Conservation (phyloP, 2,113 vertebrate species). For the Ploceus nigricollis region DNA sequence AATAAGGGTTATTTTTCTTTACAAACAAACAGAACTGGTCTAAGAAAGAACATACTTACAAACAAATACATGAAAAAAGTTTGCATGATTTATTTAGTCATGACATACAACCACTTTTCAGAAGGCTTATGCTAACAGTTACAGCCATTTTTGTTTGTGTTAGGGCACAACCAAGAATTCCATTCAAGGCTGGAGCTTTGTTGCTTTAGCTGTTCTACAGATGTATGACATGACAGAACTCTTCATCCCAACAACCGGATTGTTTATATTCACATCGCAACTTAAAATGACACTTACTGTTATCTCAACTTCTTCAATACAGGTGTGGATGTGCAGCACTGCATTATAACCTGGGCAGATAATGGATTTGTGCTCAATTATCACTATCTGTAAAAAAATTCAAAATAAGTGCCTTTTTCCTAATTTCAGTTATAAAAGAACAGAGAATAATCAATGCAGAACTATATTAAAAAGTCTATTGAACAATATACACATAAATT, state of each 20-base stretch:
- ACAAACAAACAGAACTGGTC: neutral
- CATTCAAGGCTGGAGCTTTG: neutral
- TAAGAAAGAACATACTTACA: neutral
- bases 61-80: neutral
- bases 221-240: neutral
- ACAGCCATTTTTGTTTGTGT: neutral
- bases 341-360: slow-evolving; percentile 99
- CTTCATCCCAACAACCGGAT: neutral
- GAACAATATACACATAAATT: neutral
- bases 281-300: slow-evolving; percentile 80
- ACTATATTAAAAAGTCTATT: neutral
- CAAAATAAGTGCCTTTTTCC: neutral
- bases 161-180: neutral
- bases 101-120: neutral
- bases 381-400: slow-evolving; percentile 88
- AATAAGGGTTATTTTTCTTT: neutral
- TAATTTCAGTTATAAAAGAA: neutral
- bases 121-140: neutral
- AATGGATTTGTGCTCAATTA: slow-evolving; percentile 99
- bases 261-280: neutral
- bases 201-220: neutral
- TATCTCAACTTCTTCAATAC: slow-evolving; percentile 99
- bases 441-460: neutral
- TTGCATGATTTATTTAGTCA: neutral
- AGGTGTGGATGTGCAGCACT: slow-evolving; percentile 98